Percentiles rank a stretch among this genome's conserved stretches.
These are phyloP conservation scores for Lateolabrax maculatus DNA, from an alignment of 2,797 vertebrate species.

Conservation along the genomic window DNA sequence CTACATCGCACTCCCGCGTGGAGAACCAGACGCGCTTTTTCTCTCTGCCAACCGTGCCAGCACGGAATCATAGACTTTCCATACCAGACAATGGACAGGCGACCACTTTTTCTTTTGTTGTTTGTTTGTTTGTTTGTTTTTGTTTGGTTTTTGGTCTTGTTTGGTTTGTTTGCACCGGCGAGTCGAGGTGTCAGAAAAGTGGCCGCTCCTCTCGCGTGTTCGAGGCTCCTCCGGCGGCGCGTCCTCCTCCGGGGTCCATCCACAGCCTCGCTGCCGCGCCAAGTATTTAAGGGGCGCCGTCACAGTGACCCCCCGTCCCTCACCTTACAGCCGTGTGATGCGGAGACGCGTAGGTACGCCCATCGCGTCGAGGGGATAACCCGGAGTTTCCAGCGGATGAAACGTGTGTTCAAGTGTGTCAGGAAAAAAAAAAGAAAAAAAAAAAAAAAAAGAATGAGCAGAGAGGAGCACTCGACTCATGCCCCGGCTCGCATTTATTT, in stretches of 20 bases:
- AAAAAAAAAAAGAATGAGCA: slow-evolving; percentile 44
- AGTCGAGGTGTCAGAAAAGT: slow-evolving; percentile 58
- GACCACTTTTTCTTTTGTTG: slow-evolving; percentile 11
- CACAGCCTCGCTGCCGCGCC: slow-evolving; percentile 61
- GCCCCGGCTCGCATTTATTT: slow-evolving; percentile 62
- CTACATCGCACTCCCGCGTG: slow-evolving; percentile 76
- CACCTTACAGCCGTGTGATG: slow-evolving; percentile 79
- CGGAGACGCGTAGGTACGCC: slow-evolving; percentile 77
- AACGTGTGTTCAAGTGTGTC: slow-evolving; percentile 63
- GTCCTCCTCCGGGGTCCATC: slow-evolving; percentile 73
- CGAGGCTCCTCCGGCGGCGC: slow-evolving; percentile 49
- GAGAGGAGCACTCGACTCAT: slow-evolving; percentile 51
- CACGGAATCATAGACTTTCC: slow-evolving; percentile 64
- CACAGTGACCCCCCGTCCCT: slow-evolving; percentile 76
- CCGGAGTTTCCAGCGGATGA: slow-evolving; percentile 66
- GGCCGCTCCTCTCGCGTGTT: slow-evolving; percentile 52
- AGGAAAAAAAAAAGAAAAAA: too few species aligned
- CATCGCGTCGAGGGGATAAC: slow-evolving; percentile 67
- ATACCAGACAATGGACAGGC: slow-evolving; percentile 54
- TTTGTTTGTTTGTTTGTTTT: too few species aligned
- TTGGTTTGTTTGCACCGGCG: too few species aligned
- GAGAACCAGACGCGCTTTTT: slow-evolving; percentile 19
- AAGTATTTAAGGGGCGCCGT: slow-evolving; percentile 80
- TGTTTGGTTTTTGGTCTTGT: too few species aligned
- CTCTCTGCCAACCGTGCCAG: slow-evolving; percentile 35